phyloP scores from a whole-genome alignment of 1,140 invertebrate genomes.

The Pteromalus puparum region DNA sequence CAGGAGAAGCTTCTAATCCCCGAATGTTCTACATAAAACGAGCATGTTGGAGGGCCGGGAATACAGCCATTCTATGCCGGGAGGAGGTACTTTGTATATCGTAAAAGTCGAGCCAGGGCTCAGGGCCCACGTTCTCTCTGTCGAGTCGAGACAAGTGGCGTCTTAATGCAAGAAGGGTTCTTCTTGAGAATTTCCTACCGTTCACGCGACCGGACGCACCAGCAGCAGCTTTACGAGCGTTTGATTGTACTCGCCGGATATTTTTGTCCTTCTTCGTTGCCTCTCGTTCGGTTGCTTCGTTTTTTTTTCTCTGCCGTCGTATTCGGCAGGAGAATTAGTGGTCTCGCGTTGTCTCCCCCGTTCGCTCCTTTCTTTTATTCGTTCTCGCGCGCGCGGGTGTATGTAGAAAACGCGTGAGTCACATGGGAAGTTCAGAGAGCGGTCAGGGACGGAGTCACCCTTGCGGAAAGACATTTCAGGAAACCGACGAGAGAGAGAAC shows the following conservation, averaged over 20 bases:
- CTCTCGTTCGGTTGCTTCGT: neutral
- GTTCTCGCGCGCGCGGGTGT: neutral
- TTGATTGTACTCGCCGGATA: slow-evolving; percentile 4
- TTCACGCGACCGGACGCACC: neutral
- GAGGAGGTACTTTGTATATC: neutral
- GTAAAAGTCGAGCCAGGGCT: neutral
- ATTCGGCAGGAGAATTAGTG: slow-evolving; percentile 21
- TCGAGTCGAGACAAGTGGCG: neutral
- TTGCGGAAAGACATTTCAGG: slow-evolving; percentile 36
- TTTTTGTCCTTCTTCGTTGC: neutral
- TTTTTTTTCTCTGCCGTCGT: neutral
- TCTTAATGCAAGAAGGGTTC: neutral
- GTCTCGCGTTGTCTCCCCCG: slow-evolving; percentile 13
- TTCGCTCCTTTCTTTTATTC: neutral
- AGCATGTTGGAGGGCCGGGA: neutral
- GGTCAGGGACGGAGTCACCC: slow-evolving; percentile 35
- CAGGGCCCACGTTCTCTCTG: neutral
- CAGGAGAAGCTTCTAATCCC: neutral
- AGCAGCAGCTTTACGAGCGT: slow-evolving; percentile 14
- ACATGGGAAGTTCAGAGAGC: slow-evolving; percentile 28
- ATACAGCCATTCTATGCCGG: neutral
- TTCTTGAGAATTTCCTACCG: slow-evolving; percentile 12
- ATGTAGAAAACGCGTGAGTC: neutral
- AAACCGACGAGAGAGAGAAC: neutral
- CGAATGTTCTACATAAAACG: neutral